Conservation (phyloP, 2,797 vertebrate genomes). For the Mus caroli region DNA sequence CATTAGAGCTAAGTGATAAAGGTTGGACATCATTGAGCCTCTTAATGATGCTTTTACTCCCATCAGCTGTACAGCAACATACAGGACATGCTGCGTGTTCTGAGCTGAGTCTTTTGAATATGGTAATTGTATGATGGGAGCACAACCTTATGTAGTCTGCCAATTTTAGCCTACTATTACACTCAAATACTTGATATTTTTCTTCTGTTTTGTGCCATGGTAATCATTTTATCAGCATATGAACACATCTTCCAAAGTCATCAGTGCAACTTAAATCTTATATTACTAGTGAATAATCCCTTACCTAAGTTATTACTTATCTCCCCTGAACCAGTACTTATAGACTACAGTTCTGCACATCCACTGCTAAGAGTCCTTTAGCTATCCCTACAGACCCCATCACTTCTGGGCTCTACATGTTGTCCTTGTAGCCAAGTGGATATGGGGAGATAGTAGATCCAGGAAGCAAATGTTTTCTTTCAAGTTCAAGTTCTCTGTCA, state of each 20-base stretch:
- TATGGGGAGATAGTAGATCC: accelerated
- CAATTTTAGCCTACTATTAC: not conserved
- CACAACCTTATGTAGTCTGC: not conserved
- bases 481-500: not conserved
- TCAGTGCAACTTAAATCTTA: not conserved
- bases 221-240: not conserved
- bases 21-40: not conserved
- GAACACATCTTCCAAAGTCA: not conserved
- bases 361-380: not conserved
- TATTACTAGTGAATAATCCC: not conserved
- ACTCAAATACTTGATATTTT: not conserved
- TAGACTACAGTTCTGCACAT: not conserved
- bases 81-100: not conserved
- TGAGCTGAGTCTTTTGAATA: not conserved
- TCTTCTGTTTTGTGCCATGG: not conserved
- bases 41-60: not conserved
- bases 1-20: not conserved
- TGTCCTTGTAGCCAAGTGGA: not conserved
- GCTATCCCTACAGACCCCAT: not conserved
- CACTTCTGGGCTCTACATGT: not conserved
- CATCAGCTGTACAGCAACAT: not conserved
- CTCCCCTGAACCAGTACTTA: not conserved
- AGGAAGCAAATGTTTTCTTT: not conserved
- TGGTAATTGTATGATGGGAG: not conserved
- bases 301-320: not conserved